Conservation (phyloP, 2,797 vertebrate species). For the Pipistrellus nathusii region DNA sequence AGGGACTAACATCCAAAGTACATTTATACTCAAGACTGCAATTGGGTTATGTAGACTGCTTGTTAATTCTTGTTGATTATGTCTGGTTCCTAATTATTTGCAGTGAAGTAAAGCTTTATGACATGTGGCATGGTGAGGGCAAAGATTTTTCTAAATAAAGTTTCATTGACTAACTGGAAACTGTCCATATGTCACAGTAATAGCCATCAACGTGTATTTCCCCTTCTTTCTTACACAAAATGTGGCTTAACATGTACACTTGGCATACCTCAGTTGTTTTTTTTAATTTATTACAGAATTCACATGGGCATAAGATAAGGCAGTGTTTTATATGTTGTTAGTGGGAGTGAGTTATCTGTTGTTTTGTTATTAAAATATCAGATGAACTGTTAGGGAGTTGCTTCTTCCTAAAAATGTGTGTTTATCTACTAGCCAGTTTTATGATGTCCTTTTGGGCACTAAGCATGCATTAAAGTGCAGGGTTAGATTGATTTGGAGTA, state of each 20-base stretch:
- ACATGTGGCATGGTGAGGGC: neutral
- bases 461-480: neutral
- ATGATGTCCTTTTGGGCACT: slow-evolving; percentile 77
- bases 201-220: neutral
- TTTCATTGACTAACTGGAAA: neutral
- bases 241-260: neutral
- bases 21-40: neutral
- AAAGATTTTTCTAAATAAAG: slow-evolving; percentile 35
- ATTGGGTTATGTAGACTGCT: neutral
- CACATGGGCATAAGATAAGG: neutral
- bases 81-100: neutral
- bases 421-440: slow-evolving; percentile 75
- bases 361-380: slow-evolving; percentile 51
- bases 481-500: slow-evolving; percentile 78
- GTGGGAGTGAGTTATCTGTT: slow-evolving; percentile 24
- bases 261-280: neutral
- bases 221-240: neutral
- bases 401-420: slow-evolving; percentile 74
- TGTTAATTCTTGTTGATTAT: slow-evolving; percentile 11
- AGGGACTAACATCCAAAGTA: neutral
- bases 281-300: neutral
- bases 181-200: neutral
- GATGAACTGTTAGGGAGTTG: slow-evolving; percentile 72
- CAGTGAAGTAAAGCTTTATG: neutral
- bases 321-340: neutral